phyloP scores from a whole-genome alignment of 2,888 invertebrate genomes.

The Noctuana brunneofusca region DNA sequence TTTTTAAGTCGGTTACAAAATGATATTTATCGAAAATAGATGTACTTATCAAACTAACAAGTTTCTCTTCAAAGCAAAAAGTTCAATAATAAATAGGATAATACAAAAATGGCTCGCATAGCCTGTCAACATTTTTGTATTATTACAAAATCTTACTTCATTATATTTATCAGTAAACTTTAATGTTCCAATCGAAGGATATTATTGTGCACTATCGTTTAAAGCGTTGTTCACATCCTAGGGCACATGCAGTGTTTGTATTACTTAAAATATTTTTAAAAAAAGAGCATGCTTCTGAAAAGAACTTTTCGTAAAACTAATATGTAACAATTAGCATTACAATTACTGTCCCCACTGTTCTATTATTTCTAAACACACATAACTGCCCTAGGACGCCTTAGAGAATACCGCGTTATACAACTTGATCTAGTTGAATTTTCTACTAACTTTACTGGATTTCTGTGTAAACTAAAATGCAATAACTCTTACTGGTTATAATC shows the following conservation, averaged over 20 bases:
- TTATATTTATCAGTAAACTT: too few relatives aligned
- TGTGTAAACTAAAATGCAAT: conserved; percentile 27
- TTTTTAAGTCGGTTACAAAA: too few relatives aligned
- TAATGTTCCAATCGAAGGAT: conserved; percentile 18
- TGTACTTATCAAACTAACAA: too few relatives aligned
- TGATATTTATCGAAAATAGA: too few relatives aligned
- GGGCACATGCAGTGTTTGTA: background rate
- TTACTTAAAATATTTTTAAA: too few relatives aligned
- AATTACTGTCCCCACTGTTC: background rate
- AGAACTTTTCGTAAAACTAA: background rate
- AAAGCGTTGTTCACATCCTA: background rate
- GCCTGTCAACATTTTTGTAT: too few relatives aligned
- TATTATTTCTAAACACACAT: background rate
- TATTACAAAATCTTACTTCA: too few relatives aligned
- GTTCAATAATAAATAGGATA: too few relatives aligned
- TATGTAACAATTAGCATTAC: background rate
- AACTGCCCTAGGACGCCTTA: background rate
- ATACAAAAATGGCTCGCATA: too few relatives aligned
- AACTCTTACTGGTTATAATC: conserved; percentile 19
- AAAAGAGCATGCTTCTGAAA: background rate
- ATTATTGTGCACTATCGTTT: conserved; percentile 27
- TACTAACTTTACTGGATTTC: background rate
- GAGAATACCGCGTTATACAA: background rate
- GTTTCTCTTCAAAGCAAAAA: too few relatives aligned
- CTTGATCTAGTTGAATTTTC: background rate